Evolutionary conservation across 2,888 invertebrate species (phyloP).

Genomic region (Pandemis cinnamomeana): DNA sequence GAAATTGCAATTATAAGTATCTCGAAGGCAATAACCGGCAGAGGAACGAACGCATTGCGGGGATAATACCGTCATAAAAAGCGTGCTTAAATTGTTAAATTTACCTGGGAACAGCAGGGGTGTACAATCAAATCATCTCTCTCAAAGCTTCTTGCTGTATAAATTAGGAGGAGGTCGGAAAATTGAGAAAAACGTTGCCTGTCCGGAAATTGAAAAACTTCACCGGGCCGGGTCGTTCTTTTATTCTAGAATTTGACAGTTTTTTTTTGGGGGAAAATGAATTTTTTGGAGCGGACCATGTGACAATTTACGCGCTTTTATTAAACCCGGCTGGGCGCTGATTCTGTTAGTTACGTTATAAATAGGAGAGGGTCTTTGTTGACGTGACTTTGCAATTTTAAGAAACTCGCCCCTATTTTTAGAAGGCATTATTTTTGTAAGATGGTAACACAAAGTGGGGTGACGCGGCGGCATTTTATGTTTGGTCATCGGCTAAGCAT

Average conservation of each 20-base stretch:
- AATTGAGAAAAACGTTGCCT: constrained; percentile 74
- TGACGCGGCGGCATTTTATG: constrained; percentile 35
- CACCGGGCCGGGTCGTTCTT: constrained; percentile 61
- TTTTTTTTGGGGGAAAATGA: constrained; percentile 60
- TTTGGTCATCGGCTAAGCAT: constrained; percentile 28
- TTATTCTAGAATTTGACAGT: constrained; percentile 74
- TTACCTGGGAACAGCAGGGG: constrained; percentile 76
- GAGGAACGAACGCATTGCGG: constrained; percentile 60
- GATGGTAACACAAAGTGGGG: constrained; percentile 38
- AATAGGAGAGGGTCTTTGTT: constrained; percentile 40
- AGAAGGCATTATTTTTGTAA: constrained; percentile 34
- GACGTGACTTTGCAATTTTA: constrained; percentile 42
- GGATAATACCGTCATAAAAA: constrained; percentile 74
- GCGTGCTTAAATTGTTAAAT: constrained; percentile 75
- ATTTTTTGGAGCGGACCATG: constrained; percentile 53
- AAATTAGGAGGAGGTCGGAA: constrained; percentile 74
- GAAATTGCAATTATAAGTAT: constrained; percentile 66
- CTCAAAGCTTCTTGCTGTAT: constrained; percentile 73
- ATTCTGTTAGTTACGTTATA: constrained; percentile 45
- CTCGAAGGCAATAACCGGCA: constrained; percentile 60
- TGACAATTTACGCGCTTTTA: constrained; percentile 60
- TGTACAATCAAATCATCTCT: constrained; percentile 76
- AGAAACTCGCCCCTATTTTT: constrained; percentile 29
- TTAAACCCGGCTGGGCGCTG: constrained; percentile 50
- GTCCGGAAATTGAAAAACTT: constrained; percentile 83